Evolutionary conservation across 2,113 vertebrate genomes (phyloP).

Genomic region (Passer domesticus): DNA sequence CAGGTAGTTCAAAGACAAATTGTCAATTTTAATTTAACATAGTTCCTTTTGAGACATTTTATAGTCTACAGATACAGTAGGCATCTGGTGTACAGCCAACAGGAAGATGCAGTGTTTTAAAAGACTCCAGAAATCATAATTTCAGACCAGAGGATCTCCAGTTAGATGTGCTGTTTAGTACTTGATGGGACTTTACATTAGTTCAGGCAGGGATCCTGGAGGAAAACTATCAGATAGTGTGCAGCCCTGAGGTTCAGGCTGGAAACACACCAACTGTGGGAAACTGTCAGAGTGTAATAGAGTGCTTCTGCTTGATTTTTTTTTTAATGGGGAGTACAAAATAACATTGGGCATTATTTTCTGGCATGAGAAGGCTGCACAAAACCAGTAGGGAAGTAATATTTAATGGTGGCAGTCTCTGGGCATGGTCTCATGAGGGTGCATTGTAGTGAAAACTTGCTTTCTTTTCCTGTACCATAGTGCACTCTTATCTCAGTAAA

Average conservation of each 20-base stretch:
- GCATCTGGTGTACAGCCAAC: constrained; percentile 58
- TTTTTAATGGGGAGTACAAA: neutral
- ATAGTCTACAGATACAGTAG: constrained; percentile 49
- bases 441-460: neutral
- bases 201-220: neutral
- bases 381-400: neutral
- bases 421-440: neutral
- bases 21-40: constrained; percentile 68
- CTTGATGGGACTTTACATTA: neutral
- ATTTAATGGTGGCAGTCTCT: neutral
- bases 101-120: constrained; percentile 51
- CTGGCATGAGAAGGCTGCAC: neutral
- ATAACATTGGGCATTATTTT: neutral
- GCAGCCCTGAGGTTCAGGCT: neutral
- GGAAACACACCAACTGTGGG: neutral
- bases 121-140: neutral
- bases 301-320: neutral
- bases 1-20: constrained; percentile 70
- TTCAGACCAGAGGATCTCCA: neutral
- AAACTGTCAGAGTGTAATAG: neutral
- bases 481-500: neutral
- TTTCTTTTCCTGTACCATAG: neutral
- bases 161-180: neutral
- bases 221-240: neutral
- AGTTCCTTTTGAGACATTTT: constrained; percentile 69